These are phyloP conservation scores for Vannuccia rotundouncinata DNA, from an alignment of 2,888 invertebrate genomes.

Conservation along the genomic window DNA sequence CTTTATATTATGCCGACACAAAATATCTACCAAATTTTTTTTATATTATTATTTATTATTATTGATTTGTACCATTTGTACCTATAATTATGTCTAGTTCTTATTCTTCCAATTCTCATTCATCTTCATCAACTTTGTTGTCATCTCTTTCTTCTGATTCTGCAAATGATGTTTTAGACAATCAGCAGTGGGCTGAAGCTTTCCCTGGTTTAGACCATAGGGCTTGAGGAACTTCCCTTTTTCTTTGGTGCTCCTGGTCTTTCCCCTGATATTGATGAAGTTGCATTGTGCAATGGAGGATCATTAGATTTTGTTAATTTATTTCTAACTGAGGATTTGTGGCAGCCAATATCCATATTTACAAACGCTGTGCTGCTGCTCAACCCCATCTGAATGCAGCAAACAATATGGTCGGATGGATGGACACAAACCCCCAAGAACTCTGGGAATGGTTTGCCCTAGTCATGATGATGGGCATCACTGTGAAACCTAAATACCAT, in stretches of 20 bases:
- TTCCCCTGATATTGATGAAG: not conserved
- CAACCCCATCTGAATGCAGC: not conserved
- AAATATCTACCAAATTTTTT: too few relatives aligned
- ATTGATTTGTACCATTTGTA: too few relatives aligned
- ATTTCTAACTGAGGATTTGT: not conserved
- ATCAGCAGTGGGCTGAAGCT: not conserved
- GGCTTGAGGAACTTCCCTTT: not conserved
- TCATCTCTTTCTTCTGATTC: too few relatives aligned
- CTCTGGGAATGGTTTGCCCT: not conserved
- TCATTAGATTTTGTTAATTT: not conserved
- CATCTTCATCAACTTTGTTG: too few relatives aligned
- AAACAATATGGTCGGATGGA: not conserved
- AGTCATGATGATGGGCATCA: not conserved
- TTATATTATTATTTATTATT: too few relatives aligned
- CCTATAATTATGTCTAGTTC: too few relatives aligned
- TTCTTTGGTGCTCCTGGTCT: slow-evolving; percentile 10
- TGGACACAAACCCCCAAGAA: not conserved
- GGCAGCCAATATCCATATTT: not conserved
- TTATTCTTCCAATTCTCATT: too few relatives aligned
- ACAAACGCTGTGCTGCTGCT: slow-evolving; percentile 3
- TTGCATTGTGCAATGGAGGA: not conserved
- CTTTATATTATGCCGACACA: too few relatives aligned
- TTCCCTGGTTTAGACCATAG: not conserved
- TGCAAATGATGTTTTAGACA: not conserved
- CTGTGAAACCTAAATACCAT: not conserved